Percentiles rank a stretch among this genome's conserved stretches.
phyloP scores from a whole-genome alignment of 2,888 invertebrate species.

The Macropis europaea region DNA sequence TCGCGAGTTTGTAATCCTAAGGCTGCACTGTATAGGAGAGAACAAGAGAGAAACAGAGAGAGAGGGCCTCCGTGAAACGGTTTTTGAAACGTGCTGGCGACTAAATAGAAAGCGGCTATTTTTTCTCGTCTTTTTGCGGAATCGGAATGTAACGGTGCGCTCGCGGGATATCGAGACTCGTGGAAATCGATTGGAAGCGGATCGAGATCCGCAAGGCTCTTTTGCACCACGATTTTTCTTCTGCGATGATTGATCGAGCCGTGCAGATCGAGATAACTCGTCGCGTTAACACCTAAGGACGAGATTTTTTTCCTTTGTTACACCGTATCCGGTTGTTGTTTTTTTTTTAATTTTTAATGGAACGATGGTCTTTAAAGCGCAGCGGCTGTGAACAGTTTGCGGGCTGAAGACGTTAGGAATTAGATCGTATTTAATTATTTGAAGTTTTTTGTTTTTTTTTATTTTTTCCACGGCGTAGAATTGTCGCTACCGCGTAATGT shows the following conservation, averaged over 20 bases:
- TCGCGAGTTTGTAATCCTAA: no score
- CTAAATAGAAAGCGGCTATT: conserved; percentile 36
- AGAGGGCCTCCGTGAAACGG: neutral
- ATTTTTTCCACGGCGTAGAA: no score
- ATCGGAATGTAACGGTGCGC: conserved; percentile 25
- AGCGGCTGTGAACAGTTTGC: no score
- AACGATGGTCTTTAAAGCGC: no score
- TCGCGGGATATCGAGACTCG: conserved; percentile 6
- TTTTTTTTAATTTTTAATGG: neutral
- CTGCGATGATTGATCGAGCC: neutral
- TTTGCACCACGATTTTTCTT: neutral
- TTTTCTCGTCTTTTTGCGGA: conserved; percentile 19
- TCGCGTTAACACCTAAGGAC: neutral
- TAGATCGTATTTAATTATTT: no score
- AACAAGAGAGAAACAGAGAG: no score
- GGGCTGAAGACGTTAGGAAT: no score
- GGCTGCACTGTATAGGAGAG: no score
- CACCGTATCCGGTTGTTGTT: neutral
- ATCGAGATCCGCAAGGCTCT: neutral
- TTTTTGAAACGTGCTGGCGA: conserved; percentile 25
- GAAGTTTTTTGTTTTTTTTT: no score
- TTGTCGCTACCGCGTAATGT: no score
- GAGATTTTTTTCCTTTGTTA: neutral
- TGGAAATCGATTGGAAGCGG: conserved; percentile 42
- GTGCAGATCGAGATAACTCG: neutral